Conservation (phyloP, 2,797 vertebrate species). For the Nyctalus aviator region DNA sequence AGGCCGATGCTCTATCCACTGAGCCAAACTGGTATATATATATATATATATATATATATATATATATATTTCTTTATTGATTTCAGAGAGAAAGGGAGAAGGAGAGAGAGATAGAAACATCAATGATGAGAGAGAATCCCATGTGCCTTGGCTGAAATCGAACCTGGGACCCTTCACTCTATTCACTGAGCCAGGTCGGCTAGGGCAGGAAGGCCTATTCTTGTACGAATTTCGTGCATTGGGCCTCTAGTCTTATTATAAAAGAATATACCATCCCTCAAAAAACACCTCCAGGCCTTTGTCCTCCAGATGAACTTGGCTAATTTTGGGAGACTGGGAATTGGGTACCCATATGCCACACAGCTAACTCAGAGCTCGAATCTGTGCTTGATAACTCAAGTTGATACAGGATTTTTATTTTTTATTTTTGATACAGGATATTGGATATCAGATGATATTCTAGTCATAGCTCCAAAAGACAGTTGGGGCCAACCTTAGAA, state of each 20-base stretch:
- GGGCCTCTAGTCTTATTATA: background rate
- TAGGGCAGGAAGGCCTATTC: too few species aligned
- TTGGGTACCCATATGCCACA: fast-evolving
- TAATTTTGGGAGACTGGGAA: background rate
- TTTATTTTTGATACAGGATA: background rate
- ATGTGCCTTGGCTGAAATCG: too few species aligned
- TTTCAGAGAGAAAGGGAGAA: too few species aligned
- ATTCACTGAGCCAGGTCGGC: too few species aligned
- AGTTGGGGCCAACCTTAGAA: background rate
- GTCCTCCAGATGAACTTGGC: background rate
- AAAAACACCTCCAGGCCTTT: background rate
- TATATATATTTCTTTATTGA: too few species aligned
- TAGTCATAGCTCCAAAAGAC: background rate
- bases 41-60: too few species aligned
- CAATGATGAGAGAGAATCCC: too few species aligned
- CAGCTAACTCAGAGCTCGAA: background rate
- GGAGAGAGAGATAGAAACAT: too few species aligned
- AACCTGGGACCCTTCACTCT: too few species aligned
- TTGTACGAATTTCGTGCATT: too few species aligned
- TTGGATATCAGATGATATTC: background rate
- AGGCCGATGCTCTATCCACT: too few species aligned
- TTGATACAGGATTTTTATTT: background rate
- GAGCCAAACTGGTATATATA: too few species aligned
- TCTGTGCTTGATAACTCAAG: background rate
- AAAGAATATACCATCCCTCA: background rate